Base-by-base conservation (phyloP, 2,888 invertebrate species). In the Parnassius apollo region DNA sequence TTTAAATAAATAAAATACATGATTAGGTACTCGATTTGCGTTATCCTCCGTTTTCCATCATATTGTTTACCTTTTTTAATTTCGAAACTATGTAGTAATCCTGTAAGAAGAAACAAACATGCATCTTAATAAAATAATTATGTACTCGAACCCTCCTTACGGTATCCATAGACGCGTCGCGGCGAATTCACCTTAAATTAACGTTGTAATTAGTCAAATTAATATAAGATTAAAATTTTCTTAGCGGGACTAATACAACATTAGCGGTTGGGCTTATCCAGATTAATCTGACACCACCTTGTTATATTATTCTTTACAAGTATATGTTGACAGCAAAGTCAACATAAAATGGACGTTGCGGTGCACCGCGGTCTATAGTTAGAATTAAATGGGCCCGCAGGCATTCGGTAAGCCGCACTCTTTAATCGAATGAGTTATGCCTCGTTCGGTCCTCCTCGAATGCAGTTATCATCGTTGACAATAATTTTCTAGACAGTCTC, bases 401-500 rank as follows among this genome's bases (percentile, higher is more conserved):
- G 74, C 76, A 67, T 74, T 72, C 69, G 71, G 76, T 75, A 75
- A 79, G 74, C 74, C 71, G 59, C 71, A 68, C 67, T 67, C 63
- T 74, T 85, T 87, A 90, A 91, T 88, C 85, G 81, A 89, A 90
- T 91, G 88, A 90, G 89, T 87, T 89, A 89, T 85, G 90, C 83
- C 83, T 88, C 80, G 86, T 90, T 82, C 76, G 66, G 22, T 55
- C 42, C 59, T 75, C 64, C 70, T 69, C 73, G 77, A 79, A 81
- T 82, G 82, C 80, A 82, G 86, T 86, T 88, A 84, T 83, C 77
- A 79, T 81, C 72, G 78, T 80, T 83, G 81, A 82, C 80, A 73
- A 79, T 74, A 73, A 76, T 61, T 78, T 81, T 78, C 76, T 77
- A 73, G 65, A 66, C 66, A 67, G 69, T 65, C 69, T 69, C 66